Conservation (phyloP, 2,113 vertebrate genomes). For the Cairina moschata region DNA sequence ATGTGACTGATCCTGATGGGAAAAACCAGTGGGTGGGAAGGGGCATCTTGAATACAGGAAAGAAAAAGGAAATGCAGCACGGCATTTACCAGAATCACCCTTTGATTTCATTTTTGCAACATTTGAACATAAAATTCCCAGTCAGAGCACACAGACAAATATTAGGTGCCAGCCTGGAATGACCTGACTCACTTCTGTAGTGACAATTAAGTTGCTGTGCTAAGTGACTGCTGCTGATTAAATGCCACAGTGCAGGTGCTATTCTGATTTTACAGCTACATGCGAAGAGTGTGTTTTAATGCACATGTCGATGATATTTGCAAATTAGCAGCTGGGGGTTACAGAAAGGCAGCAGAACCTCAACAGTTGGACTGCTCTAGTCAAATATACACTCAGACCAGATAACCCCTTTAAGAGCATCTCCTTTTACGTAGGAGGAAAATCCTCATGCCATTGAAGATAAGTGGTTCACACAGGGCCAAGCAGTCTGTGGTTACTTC, state of each 20-base stretch:
- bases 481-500: background rate
- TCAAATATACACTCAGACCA: background rate
- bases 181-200: slow-evolving; percentile 38
- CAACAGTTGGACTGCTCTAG: background rate
- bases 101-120: slow-evolving; percentile 20
- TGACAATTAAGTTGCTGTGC: slow-evolving; percentile 37
- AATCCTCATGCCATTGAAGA: background rate
- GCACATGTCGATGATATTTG: background rate
- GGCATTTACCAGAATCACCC: background rate
- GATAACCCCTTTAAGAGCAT: background rate
- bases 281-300: background rate
- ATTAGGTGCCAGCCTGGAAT: slow-evolving; percentile 22
- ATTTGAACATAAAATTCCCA: background rate
- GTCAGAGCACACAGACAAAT: slow-evolving; percentile 19
- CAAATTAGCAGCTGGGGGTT: background rate
- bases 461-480: background rate
- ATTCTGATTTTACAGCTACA: slow-evolving; percentile 50
- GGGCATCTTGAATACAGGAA: background rate
- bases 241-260: slow-evolving; percentile 61
- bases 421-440: background rate
- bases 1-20: background rate
- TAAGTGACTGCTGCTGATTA: slow-evolving; percentile 50
- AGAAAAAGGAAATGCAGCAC: background rate
- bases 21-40: background rate
- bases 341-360: background rate